Percentiles rank a stretch among this genome's conserved stretches.
phyloP scores from a whole-genome alignment of 2,797 vertebrate species.

The Tarsius wallacei region DNA sequence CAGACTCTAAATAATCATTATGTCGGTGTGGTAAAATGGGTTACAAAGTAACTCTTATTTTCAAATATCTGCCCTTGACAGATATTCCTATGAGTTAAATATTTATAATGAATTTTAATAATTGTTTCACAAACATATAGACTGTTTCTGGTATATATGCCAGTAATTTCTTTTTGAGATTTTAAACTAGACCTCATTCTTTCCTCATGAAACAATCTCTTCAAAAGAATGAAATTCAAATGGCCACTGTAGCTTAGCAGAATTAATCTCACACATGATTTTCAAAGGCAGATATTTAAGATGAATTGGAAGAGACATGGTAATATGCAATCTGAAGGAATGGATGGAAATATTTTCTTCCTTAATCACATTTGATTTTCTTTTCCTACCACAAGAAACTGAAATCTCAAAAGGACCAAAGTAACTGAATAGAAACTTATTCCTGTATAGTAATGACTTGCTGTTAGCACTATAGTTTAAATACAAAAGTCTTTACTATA shows the following conservation, averaged over 20 bases:
- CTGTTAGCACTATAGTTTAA: background rate
- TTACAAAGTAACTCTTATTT: conserved; percentile 30
- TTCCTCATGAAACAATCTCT: background rate
- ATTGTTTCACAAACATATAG: conserved; percentile 19
- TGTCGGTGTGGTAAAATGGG: conserved; percentile 1
- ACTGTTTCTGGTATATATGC: background rate
- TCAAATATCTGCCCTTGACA: background rate
- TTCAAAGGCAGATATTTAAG: conserved; percentile 18
- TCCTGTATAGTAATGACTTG: background rate
- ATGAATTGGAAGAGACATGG: background rate
- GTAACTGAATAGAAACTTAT: background rate
- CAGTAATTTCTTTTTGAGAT: background rate
- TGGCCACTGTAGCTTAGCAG: background rate
- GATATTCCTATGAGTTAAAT: conserved; percentile 22
- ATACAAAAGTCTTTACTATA: background rate
- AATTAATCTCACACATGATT: background rate
- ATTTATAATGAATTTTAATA: conserved; percentile 34
- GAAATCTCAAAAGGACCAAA: background rate
- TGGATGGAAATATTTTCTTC: background rate
- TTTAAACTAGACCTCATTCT: conserved; percentile 33
- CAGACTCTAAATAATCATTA: background rate
- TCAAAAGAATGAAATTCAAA: conserved; percentile 10
- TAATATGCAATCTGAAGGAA: background rate
- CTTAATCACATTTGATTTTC: conserved; percentile 29
- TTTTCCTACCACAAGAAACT: background rate